phyloP scores from a whole-genome alignment of 2,797 vertebrate species.

The Sebastes wilsoni region DNA sequence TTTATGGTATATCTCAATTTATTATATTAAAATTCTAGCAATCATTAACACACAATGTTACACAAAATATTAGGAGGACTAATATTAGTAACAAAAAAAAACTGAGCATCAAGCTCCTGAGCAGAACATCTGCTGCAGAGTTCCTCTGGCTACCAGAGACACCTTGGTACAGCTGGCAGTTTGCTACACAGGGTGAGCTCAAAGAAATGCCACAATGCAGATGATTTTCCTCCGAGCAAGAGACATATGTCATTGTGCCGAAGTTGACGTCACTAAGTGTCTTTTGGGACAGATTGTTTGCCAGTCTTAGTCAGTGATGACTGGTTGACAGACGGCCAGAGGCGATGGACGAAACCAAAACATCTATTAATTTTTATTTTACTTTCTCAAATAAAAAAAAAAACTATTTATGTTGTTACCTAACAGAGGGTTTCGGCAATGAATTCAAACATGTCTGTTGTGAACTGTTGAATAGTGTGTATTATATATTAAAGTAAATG shows the following conservation, averaged over 20 bases:
- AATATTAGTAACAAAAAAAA: background rate
- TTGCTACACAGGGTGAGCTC: slow-evolving; percentile 30
- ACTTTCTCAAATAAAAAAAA: background rate
- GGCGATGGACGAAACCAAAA: background rate
- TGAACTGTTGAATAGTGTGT: background rate
- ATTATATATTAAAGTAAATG: background rate
- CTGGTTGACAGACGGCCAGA: background rate
- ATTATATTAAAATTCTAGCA: background rate
- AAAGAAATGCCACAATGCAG: slow-evolving; percentile 49
- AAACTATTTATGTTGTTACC: background rate
- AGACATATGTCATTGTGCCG: slow-evolving; percentile 31
- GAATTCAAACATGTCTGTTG: background rate
- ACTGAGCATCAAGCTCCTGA: background rate
- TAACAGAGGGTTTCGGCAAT: background rate
- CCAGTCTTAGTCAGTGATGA: slow-evolving; percentile 12
- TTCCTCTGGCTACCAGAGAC: slow-evolving; percentile 23
- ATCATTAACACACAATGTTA: background rate
- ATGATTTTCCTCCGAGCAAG: slow-evolving; percentile 53
- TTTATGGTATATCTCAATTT: background rate
- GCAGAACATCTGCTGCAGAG: slow-evolving; percentile 11
- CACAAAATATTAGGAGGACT: background rate
- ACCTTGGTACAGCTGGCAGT: slow-evolving; percentile 33
- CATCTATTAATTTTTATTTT: background rate
- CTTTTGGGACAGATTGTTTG: slow-evolving; percentile 34
- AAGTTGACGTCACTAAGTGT: slow-evolving; percentile 41